Base-by-base conservation (phyloP, 2,113 vertebrate species). In the Anarrhichthys ocellatus region DNA sequence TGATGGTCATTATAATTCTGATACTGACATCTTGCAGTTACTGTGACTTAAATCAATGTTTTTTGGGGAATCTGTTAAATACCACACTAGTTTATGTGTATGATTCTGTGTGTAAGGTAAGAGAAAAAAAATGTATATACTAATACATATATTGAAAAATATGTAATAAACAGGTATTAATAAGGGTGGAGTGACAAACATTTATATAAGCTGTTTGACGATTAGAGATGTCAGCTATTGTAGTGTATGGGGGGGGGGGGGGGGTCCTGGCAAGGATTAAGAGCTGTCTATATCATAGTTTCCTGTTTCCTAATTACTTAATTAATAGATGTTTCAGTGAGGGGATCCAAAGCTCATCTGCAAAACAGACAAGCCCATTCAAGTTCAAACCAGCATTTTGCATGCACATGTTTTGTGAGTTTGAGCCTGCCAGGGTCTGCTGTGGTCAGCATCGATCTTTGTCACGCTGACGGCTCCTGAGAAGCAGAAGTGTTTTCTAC, bases 401-500 rank as follows among this genome's bases (percentile, higher is more conserved):
- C 17, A n/a, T 34, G 22, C 24, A 22, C 27, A 1, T 74, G 38
- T 22, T 0, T n/a, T 20, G 0, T 36, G 2, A 65, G 63, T 34
- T 7, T 17, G 48, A 46, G 42, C 70, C n/a, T 61, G 46, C 32
- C 36, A 5, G 14, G 14, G 5, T 74, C 48, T 18, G 32, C 64
- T 18, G 46, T 14, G 38, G 5, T 64, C 62, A 22, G 50, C 34
- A 2, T 40, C 61, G 54, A 63, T 15, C 11, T 58, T 40, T 34
- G 8, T 77, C 68, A 63, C 1, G 27, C 72, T 66, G 80, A 62
- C 36, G 9, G 74, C 54, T 62, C 63, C 18, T n/a, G 29, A 59
- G 59, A 77, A 75, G 70, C 61, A 40, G 38, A 68, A 63, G 63
- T 18, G 44, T 40, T 77, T 68, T 70, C 73, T 61, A 2, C 74